Evolutionary conservation across 2,888 invertebrate species (phyloP), one percentile per base, ranked within the genome.

Genomic region (Amphimallon solstitiale): DNA sequence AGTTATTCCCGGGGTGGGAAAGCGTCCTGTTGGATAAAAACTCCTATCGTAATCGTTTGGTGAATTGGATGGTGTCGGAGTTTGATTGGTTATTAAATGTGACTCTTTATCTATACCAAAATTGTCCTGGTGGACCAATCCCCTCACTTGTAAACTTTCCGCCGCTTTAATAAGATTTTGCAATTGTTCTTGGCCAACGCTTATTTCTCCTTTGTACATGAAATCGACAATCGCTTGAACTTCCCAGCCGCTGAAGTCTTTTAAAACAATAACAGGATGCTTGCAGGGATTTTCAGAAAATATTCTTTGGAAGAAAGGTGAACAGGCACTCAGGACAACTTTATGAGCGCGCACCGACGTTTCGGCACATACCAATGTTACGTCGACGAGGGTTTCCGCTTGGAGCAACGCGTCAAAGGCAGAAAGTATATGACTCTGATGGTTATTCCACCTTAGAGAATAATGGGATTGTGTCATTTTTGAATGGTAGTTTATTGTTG

Each of bases 151-250:
- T 68, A 95, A 85, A 60, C 92, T 92, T 78, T 95, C 94, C 0
- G 95, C 95, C 1, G 94, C 94, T 75, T 93, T 91, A 76, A 95
- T 92, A 73, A 96, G 86, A 9, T 90, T 90, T 64, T 92, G 89
- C 21, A 95, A 85, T 70, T 94, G 92, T 78, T 94, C 93, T 76
- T 94, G 92, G 5, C 91, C 90, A 59, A 95, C 94, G 72, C 92
- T 92, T 74, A 95, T 94, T 84, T 95, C 94, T 38, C 95, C 95
- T 73, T 93, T 91, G 84, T 96, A 96, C 94, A 95, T 95, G 79
- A 95, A 96, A 83, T 94, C 93, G 69, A 95, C 92, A 68, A 95
- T 92, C 35, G 94, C 93, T 77, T 93, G 92, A 69, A 96, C 91
- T 77, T 95, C 94, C 89, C 93, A 92, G 72, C 92, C 93, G 76